Evolutionary conservation across 1,140 invertebrate species (phyloP).

Genomic region (Drosophila arizonae): DNA sequence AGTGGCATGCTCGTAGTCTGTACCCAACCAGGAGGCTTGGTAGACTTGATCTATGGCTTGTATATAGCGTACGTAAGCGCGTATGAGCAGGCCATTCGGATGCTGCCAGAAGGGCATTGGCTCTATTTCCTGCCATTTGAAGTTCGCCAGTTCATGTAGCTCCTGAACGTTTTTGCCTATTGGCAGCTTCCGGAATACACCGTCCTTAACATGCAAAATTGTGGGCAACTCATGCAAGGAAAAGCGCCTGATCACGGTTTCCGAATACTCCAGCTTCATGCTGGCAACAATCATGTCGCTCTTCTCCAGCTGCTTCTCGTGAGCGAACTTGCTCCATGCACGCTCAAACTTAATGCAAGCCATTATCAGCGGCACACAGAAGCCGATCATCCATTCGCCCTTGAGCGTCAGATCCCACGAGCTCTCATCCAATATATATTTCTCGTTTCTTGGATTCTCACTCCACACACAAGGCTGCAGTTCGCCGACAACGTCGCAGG

Average conservation of each 20-base stretch:
- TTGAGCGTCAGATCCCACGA: constrained; percentile 29
- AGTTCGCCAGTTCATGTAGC: constrained; percentile 1
- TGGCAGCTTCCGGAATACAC: constrained; percentile 24
- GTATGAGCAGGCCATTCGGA: constrained; percentile 15
- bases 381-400: constrained; percentile 31
- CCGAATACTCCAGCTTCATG: constrained; percentile 28
- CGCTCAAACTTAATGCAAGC: constrained; percentile 24
- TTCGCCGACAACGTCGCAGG: neutral
- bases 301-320: neutral
- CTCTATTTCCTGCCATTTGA: neutral
- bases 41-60: constrained; percentile 6
- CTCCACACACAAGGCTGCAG: neutral
- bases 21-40: neutral
- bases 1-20: constrained; percentile 10
- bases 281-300: constrained; percentile 7
- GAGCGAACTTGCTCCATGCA: constrained; percentile 24
- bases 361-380: constrained; percentile 24
- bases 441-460: neutral
- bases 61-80: constrained; percentile 1
- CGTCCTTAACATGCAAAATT: constrained; percentile 31
- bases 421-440: constrained; percentile 16
- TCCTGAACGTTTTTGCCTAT: neutral
- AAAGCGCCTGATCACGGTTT: constrained; percentile 18
- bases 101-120: constrained; percentile 24
- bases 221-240: constrained; percentile 20